Evolutionary conservation across 2,797 vertebrate genomes (phyloP), one percentile per base, ranked within the genome.

Genomic region (Synaphobranchus kaupii): DNA sequence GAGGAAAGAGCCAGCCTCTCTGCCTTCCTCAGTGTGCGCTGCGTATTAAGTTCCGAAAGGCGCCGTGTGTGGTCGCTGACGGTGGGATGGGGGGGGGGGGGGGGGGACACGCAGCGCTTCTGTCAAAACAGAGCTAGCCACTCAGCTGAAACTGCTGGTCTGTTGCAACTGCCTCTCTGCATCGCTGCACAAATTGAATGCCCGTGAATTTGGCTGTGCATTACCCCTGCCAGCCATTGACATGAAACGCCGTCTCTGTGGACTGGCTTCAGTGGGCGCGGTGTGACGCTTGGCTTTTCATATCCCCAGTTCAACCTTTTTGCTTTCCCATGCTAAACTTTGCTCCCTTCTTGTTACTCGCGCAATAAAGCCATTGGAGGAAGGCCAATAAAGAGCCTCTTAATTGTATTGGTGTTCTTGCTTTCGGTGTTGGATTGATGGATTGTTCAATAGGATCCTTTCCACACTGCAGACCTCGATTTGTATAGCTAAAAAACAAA

Each of bases 391-490:
- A 83, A 78, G 39, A 39, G 86, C 78, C 60, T 86, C 60, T 44
- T 63, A 58, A 60, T 83, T 80, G 34, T 52, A 83, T 63, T 71
- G 31, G 81, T 44, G 48, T 50, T 50, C 78, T 47, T 81, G 44
- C 44, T 81, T 81, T 48, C 34, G 28, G 60, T 81, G 48, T 81
- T 56, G 48, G 86, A 56, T 47, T 54, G 86, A 87, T 83, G 81
- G 10, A 6, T 84, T 84, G 86, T 28, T 84, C 10, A 17, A 50
- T 81, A 50, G 58, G 60, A 47, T 31, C 39, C 63, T 81, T 58
- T 80, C 15, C 44, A 10, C 12, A 28, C 52, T 4, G 73, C n/a
- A 71, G 60, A 81, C 81, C 66, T 83, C 48, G 80, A 48, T 9
- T 34, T 71, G 66, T 52, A 54, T 54, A 60, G 34, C 25, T 9